Percentiles rank a stretch among this genome's conserved stretches.
These are phyloP conservation scores for Drosophila crucigera DNA, from an alignment of 2,888 invertebrate genomes.

Conservation along the genomic window DNA sequence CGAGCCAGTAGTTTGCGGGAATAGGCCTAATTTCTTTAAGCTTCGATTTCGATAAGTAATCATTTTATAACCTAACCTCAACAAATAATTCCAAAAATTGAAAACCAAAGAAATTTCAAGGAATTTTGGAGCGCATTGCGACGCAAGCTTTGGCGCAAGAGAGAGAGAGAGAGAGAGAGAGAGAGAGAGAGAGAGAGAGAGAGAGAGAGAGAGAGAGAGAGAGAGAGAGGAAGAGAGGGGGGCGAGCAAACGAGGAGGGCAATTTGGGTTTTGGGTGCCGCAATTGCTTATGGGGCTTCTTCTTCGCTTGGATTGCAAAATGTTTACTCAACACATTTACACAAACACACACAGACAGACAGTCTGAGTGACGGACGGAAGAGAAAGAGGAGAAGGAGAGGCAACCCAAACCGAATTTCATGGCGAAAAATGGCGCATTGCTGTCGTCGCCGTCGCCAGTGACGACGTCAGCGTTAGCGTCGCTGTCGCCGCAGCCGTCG, in stretches of 20 bases:
- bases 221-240: neutral
- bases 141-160: constrained; percentile 41
- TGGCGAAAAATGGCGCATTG: constrained; percentile 83
- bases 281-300: constrained; percentile 66
- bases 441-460: constrained; percentile 72
- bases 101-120: constrained; percentile 23
- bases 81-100: constrained; percentile 5
- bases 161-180: neutral
- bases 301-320: constrained; percentile 58
- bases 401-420: constrained; percentile 68
- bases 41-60: neutral
- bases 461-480: constrained; percentile 47
- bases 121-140: constrained; percentile 50
- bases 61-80: constrained; percentile 1
- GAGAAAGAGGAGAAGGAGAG: constrained; percentile 43
- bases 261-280: constrained; percentile 13
- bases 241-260: neutral
- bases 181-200: neutral
- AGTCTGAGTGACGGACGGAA: constrained; percentile 31
- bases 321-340: constrained; percentile 62
- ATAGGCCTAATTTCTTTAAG: neutral
- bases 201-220: neutral
- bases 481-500: constrained; percentile 44
- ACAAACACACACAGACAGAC: constrained; percentile 22
- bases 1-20: neutral